Evolutionary conservation across 2,888 invertebrate species (phyloP), one percentile per base, ranked within the genome.

Genomic region (Lordiphosa andalusiaca): DNA sequence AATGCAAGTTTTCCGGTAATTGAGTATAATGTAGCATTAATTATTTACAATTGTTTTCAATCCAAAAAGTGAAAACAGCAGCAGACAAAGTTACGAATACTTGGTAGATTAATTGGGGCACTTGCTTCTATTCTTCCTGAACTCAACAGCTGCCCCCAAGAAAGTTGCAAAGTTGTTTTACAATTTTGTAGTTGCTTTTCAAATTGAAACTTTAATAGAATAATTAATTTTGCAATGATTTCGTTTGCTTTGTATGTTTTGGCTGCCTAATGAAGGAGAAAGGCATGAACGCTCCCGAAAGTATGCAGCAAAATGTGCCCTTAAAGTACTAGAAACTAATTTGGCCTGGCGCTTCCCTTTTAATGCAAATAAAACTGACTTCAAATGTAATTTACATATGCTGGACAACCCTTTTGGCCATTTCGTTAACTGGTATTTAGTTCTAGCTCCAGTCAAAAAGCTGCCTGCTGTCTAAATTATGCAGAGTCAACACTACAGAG

Each of bases 21-120:
- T 78, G 77, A 71, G 69, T 71, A 77, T 75, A 77, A 81, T 81
- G 75, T 67, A 68, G 75, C 73, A 81, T 84, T 75, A 84, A 81
- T 81, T 81, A 81, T 84, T 81, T 73, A 84, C 81, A 81, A 71
- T 84, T 84, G 84, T 75, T 77, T 78, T 71, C 61, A 74, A 78
- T 75, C 67, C 60, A 62, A 48, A 44, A 48, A 58, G 35, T 42
- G 48, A 21, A 6, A 25, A 10, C 5, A 44, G 13, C 47, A 52
- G 30, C 51, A 75, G 30, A 74, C 74, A 81, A 76, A 76, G 74
- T 77, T 77, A 58, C 72, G 74, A 81, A 81, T 81, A 77, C 74
- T 81, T 76, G 74, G 48, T 66, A 72, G 81, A 77, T 78, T 82
- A 78, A 78, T 82, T 78, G 78, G 69, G 64, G 58, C 71, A 67